Evolutionary conservation across 2,888 invertebrate species (phyloP).

Genomic region (Drosophila neoperkinsi): DNA sequence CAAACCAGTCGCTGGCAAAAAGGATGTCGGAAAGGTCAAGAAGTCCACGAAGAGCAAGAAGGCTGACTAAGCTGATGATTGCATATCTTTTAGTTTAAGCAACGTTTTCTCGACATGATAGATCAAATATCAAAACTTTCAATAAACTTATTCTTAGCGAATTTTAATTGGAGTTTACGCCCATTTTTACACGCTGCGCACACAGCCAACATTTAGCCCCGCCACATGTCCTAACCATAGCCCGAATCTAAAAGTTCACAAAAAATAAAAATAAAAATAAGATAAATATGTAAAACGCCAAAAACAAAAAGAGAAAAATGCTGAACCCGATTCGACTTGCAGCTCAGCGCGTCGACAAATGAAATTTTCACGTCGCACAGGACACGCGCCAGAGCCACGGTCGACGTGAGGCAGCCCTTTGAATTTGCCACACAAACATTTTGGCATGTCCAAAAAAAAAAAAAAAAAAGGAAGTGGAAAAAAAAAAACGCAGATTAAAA

Average conservation of each 20-base stretch:
- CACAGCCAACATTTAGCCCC: constrained; percentile 36
- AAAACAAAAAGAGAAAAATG: constrained; percentile 28
- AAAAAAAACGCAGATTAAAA: constrained; percentile 59
- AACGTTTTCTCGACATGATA: constrained; percentile 64
- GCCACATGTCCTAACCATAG: constrained; percentile 42
- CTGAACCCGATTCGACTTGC: constrained; percentile 27
- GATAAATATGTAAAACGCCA: constrained; percentile 45
- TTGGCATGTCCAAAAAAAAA: constrained; percentile 35
- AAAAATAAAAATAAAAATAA: constrained; percentile 46
- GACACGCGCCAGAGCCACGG: constrained; percentile 62
- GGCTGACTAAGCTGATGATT: constrained; percentile 60
- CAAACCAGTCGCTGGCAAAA: constrained; percentile 59
- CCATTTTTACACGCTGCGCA: constrained; percentile 70
- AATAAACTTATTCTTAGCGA: constrained; percentile 62
- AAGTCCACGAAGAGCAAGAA: constrained; percentile 80
- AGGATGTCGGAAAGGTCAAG: constrained; percentile 53
- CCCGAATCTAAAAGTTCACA: constrained; percentile 35
- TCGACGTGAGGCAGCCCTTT: constrained; percentile 45
- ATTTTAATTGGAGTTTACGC: constrained; percentile 42
- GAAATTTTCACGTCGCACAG: constrained; percentile 71
- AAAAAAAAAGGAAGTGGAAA: constrained; percentile 6
- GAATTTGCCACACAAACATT: constrained; percentile 79
- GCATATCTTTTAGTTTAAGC: constrained; percentile 14
- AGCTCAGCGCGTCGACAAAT: constrained; percentile 64
- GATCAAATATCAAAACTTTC: constrained; percentile 64